Conservation (phyloP, 2,888 invertebrate genomes). For the Drosophila yooni region DNA sequence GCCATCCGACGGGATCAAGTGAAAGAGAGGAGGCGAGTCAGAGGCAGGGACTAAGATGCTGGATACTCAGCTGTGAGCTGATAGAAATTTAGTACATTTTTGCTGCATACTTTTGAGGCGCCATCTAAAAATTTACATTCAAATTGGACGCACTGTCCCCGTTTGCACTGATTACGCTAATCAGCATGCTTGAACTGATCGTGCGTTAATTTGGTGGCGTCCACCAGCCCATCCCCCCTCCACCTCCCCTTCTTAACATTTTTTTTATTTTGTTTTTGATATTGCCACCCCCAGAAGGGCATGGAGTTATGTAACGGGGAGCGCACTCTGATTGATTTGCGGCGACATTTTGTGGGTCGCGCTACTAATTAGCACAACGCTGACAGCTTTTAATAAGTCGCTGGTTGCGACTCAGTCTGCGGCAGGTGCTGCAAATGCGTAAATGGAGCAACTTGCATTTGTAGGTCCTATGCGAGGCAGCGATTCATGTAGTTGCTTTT, state of each 20-base stretch:
- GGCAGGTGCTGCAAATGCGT: constrained; percentile 63
- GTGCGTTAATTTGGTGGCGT: constrained; percentile 52
- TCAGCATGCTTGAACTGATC: constrained; percentile 44
- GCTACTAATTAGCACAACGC: constrained; percentile 68
- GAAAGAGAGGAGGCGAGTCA: background rate
- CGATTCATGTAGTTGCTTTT: constrained; percentile 66
- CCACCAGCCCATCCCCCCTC: background rate
- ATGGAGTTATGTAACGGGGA: background rate
- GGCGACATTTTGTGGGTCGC: constrained; percentile 44
- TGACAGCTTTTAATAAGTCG: constrained; percentile 68
- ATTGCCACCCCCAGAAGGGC: no score
- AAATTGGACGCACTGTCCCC: constrained; percentile 56
- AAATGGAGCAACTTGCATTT: constrained; percentile 32
- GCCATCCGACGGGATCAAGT: background rate
- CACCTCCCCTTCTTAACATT: constrained; percentile 3
- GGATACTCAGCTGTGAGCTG: background rate
- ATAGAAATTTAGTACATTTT: constrained; percentile 28
- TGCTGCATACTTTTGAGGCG: constrained; percentile 36
- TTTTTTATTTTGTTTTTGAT: background rate
- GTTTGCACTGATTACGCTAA: constrained; percentile 65
- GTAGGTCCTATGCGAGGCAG: constrained; percentile 17
- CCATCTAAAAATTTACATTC: constrained; percentile 64
- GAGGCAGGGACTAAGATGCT: background rate
- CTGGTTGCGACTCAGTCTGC: constrained; percentile 6
- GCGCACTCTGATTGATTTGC: constrained; percentile 67